Conservation (phyloP, 2,797 vertebrate genomes). For the Bucorvus abyssinicus region DNA sequence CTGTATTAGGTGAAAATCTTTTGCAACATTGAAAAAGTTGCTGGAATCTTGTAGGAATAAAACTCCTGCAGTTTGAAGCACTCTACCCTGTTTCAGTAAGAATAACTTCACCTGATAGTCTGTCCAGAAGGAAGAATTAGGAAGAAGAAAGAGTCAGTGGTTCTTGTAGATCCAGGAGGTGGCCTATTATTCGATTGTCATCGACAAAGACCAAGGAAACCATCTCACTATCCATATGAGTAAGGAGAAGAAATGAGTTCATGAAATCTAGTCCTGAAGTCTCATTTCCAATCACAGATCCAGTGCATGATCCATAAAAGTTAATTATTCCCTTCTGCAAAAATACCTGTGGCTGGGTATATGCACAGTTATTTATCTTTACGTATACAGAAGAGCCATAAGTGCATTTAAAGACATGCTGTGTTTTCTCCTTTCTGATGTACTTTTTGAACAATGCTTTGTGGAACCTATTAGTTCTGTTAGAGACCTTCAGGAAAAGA, state of each 20-base stretch:
- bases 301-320: not conserved
- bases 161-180: not conserved
- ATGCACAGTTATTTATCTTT: not conserved
- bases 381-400: not conserved
- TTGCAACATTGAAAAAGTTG: not conserved
- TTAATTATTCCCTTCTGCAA: not conserved
- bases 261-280: not conserved
- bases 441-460: not conserved
- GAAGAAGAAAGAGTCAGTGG: not conserved
- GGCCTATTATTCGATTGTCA: not conserved
- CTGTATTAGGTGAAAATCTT: constrained; percentile 5
- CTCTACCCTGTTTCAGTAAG: not conserved
- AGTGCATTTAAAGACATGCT: not conserved
- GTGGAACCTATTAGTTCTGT: not conserved
- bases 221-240: not conserved
- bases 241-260: not conserved
- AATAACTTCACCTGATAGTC: not conserved
- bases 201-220: not conserved
- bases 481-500: not conserved
- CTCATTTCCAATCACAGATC: not conserved
- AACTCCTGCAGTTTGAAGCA: not conserved
- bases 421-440: rapidly evolving
- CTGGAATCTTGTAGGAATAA: not conserved
- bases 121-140: not conserved
- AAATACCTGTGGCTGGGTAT: not conserved